Percentiles rank a stretch among this genome's conserved stretches.
Evolutionary conservation across 1,140 invertebrate species (phyloP).

Genomic region (Maconellicoccus hirsutus): DNA sequence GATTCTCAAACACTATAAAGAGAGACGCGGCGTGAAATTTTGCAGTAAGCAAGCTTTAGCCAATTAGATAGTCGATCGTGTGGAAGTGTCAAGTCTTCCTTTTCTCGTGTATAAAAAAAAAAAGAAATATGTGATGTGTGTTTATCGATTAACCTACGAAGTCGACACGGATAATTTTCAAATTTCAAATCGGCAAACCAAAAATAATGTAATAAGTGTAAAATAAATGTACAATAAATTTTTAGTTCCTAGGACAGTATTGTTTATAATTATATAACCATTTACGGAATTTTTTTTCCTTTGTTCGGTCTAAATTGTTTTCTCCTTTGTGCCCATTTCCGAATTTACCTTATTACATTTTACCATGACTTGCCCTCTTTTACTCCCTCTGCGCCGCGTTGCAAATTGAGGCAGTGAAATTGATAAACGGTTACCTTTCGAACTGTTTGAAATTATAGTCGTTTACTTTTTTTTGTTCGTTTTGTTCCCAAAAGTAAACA

Average conservation of each 20-base stretch:
- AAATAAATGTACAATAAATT: not conserved
- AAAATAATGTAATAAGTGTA: not conserved
- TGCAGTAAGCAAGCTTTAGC: not conserved
- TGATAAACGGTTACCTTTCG: not conserved
- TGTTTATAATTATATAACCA: not conserved
- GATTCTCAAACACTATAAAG: not conserved
- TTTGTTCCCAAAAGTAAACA: not conserved
- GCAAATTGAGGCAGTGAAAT: not conserved
- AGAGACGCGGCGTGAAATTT: not conserved
- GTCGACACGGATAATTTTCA: not conserved
- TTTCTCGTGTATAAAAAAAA: not conserved
- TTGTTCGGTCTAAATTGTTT: not conserved
- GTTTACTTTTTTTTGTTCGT: not conserved
- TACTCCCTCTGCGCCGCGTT: not conserved
- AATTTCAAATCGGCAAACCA: not conserved
- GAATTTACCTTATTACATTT: not conserved
- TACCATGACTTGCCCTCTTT: not conserved
- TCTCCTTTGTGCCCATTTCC: not conserved
- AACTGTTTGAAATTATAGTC: not conserved
- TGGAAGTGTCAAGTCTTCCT: not conserved
- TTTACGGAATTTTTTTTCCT: not conserved
- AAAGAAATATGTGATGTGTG: not conserved
- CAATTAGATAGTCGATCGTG: not conserved
- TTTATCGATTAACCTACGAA: not conserved
- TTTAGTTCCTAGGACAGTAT: constrained; percentile 19